Percentiles rank a stretch among this genome's conserved stretches.
These are phyloP conservation scores for Prosapia bicincta DNA, from an alignment of 2,888 invertebrate species.

Conservation along the genomic window DNA sequence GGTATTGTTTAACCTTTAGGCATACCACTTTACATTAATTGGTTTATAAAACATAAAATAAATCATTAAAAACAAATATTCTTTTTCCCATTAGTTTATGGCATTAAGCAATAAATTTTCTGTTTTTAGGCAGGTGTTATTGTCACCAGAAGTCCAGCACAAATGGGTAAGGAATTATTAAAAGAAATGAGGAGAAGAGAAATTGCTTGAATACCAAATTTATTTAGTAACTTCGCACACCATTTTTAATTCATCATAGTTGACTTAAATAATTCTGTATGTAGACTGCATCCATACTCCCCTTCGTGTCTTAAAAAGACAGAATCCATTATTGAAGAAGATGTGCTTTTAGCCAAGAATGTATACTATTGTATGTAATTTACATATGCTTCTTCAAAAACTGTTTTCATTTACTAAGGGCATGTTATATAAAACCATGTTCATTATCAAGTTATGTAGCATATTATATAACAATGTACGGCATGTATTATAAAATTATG, in stretches of 20 bases:
- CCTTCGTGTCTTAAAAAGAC: background rate
- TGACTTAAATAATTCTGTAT: background rate
- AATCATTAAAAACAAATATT: too few species aligned
- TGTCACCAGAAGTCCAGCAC: conserved; percentile 93
- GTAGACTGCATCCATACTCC: background rate
- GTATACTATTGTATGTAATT: background rate
- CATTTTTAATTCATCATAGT: background rate
- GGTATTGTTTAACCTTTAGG: too few species aligned
- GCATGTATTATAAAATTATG: background rate
- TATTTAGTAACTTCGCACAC: background rate
- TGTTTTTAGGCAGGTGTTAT: conserved; percentile 77
- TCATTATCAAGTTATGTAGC: background rate
- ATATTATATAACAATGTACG: background rate
- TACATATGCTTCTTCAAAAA: background rate
- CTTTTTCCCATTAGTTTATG: too few species aligned
- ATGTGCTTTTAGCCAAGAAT: background rate
- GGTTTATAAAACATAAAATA: too few species aligned
- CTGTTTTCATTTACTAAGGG: background rate
- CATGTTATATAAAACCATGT: background rate
- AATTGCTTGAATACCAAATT: conserved; percentile 42
- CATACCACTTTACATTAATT: too few species aligned
- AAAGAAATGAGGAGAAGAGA: conserved; percentile 86
- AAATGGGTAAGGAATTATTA: conserved; percentile 86
- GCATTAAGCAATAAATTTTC: too few species aligned
- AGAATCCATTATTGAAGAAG: background rate